phyloP scores from a whole-genome alignment of 1,140 invertebrate genomes.

The Semibalanus balanoides region DNA sequence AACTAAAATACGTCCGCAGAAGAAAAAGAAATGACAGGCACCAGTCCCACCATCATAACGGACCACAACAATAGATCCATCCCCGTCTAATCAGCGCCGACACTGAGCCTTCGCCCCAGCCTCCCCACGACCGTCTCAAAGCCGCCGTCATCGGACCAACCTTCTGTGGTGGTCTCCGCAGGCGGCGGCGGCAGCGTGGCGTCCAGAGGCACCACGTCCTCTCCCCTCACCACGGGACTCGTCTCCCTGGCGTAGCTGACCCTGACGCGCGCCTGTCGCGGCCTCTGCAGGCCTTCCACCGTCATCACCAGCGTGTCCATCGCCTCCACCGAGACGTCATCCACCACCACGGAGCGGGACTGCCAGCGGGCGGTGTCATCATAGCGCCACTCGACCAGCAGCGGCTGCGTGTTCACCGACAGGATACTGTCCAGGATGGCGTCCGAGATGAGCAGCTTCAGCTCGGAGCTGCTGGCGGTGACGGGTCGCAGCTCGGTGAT shows the following conservation, averaged over 20 bases:
- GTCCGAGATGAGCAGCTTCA: not conserved
- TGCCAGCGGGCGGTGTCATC: not conserved
- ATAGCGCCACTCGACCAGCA: not conserved
- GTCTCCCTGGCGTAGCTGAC: not conserved
- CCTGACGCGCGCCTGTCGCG: not conserved
- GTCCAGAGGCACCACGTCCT: not conserved
- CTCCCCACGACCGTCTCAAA: no score
- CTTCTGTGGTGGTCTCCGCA: not conserved
- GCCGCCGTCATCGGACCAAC: not conserved
- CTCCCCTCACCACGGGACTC: not conserved
- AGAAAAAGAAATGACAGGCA: no score
- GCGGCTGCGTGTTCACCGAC: not conserved
- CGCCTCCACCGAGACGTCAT: not conserved
- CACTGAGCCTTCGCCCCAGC: no score
- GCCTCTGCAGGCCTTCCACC: not conserved
- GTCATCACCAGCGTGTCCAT: not conserved
- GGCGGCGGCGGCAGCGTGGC: not conserved
- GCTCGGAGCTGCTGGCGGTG: not conserved
- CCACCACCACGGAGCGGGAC: not conserved
- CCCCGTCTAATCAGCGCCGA: no score
- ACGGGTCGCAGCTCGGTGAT: not conserved
- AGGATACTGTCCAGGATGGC: not conserved
- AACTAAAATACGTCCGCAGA: no score
- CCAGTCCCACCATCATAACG: no score
- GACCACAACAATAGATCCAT: no score